Evolutionary conservation across 1,140 invertebrate species (phyloP).

Genomic region (Drosophila elegans): DNA sequence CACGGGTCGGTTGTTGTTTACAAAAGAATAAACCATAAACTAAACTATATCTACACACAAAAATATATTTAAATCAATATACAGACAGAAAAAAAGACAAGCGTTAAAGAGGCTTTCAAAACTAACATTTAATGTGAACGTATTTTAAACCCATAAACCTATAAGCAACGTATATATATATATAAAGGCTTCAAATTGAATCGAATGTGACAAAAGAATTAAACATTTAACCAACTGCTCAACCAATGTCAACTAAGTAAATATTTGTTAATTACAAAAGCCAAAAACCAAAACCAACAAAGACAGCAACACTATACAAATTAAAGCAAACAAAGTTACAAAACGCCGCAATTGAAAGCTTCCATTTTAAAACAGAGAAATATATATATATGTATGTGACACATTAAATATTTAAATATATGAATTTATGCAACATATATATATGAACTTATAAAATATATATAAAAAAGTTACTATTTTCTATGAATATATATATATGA

Average conservation of each 20-base stretch:
- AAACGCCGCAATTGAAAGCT: conserved; percentile 81
- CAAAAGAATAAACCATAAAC: conserved; percentile 11
- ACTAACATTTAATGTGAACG: conserved; percentile 34
- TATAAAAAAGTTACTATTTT: conserved; percentile 66
- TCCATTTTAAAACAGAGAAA: conserved; percentile 68
- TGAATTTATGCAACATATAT: conserved; percentile 54
- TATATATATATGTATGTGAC: conserved; percentile 32
- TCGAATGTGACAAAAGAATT: conserved; percentile 36
- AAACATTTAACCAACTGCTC: conserved; percentile 31
- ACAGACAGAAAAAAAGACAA: conserved; percentile 39
- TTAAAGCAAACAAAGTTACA: conserved; percentile 77
- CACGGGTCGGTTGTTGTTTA: conserved; percentile 46
- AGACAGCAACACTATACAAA: conserved; percentile 56
- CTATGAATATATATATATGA: conserved; percentile 23
- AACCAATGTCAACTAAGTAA: conserved; percentile 43
- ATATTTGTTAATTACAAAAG: conserved; percentile 61
- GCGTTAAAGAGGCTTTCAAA: conserved; percentile 62
- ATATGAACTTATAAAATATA: conserved; percentile 48
- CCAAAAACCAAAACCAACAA: conserved; percentile 22
- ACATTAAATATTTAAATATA: conserved; percentile 42
- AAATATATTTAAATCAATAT: conserved; percentile 29
- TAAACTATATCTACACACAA: conserved; percentile 8
- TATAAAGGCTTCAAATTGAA: conserved; percentile 21
- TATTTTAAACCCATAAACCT: conserved; percentile 22
- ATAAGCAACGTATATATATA: conserved; percentile 26